Evolutionary conservation across 2,888 invertebrate species (phyloP), one percentile per base, ranked within the genome.

Genomic region (Kryphioiulus occultus): DNA sequence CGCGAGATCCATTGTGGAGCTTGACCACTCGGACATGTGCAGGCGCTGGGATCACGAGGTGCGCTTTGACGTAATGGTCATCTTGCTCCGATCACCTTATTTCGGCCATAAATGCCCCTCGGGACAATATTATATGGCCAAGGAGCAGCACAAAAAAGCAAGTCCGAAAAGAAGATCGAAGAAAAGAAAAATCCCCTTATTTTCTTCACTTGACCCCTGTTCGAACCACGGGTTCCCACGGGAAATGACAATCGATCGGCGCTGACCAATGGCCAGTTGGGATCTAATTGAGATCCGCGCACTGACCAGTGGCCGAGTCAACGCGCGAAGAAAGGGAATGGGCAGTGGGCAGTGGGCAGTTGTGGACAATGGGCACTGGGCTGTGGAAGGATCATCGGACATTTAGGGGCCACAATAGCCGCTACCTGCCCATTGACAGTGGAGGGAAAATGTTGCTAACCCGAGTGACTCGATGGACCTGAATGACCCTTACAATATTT

Each of bases 81-180:
- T 59, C 59, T 19, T 59, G 19, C 19, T n/a, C 19, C 59, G 19
- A 59, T 19, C 59, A 59, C 59, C 59, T 59, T 59, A 59, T 59
- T 59, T n/a, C 59, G 59, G 59, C 59, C 59, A 59, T 59, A 59
- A 59, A 59, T 19, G 59, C 59, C n/a, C 59, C 59, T 59, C 19
- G 59, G n/a, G 59, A 19, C 59, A 59, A 59, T 59, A 59, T 59
- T 59, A 59, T 59, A 59, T 59, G n/a, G 19, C 59, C n/a, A 59
- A 59, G 59, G 59, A 59, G 19, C 59, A n/a, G 59, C 19, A 59
- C 59, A 59, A 59, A n/a, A 59, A 59, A 59, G 47, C 47, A n/a
- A 59, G n/a, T 59, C n/a, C 59, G n/a, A 59, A 59, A 59, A 59
- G 59, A 59, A 59, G n/a, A n/a, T n/a, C n/a, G n/a, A 59, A 59